Evolutionary conservation across 2,888 invertebrate genomes (phyloP), one percentile per base, ranked within the genome.

Genomic region (Erebia epiphron): DNA sequence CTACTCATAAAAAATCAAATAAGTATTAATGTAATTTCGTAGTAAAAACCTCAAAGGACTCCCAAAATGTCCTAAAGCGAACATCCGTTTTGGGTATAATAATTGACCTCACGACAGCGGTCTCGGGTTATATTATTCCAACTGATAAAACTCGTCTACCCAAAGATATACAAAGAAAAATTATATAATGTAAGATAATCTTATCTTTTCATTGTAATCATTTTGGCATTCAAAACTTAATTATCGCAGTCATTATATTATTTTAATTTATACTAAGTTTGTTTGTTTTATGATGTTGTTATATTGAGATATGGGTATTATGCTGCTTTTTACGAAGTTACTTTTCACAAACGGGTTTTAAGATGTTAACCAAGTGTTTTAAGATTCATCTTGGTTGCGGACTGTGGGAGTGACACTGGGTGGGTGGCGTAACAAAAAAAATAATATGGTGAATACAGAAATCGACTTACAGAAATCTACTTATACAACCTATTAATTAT

Each of bases 71-170:
- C 41, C n/a, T 67, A 21, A 50, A 73, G 74, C 72, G 61, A 64
- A 75, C 72, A 73, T 75, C 76, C 72, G 76, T 72, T 76, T 76
- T 73, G 76, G 71, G 71, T 65, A 74, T 80, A 80, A 74, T 80
- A 80, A 82, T 82, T 82, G 83, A 82, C 79, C 83, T 79, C 75
- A 72, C 72, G 76, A 76, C 73, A 79, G 67, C 68, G 68, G 68
- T 63, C 63, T 73, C 68, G 71, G 65, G 68, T 73, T 80, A 82
- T 77, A 81, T 52, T 68, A 58, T 71, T 68, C 58, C 49, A n/a
- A 68, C 60, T 62, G 65, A 56, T 70, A 68, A 70, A 69, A 69
- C 62, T 68, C 68, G 54, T 54, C 68, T 57, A 68, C 66, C 67
- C 58, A 70, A 62, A 71, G 66, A 71, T 73, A 73, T 52, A 65